Evolutionary conservation across 2,113 vertebrate species (phyloP), one percentile per base, ranked within the genome.

Genomic region (Parus major): DNA sequence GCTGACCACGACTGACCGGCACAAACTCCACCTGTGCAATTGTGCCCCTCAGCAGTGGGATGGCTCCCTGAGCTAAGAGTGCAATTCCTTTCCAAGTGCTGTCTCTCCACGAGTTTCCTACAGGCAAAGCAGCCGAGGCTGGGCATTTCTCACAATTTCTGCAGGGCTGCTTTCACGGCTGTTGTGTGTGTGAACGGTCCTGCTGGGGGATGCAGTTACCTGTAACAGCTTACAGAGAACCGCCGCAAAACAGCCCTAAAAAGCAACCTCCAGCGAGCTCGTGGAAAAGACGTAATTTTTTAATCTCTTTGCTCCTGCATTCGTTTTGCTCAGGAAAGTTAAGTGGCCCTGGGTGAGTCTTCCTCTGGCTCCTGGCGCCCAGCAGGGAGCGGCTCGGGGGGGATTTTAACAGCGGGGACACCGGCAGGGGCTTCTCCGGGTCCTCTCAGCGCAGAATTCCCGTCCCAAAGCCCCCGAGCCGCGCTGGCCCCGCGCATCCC

Each of bases 381-480:
- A 6, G 18, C 1, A 15, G 46, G n/a, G 50, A 88, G 33, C 2
- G 4, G 50, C 10, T 53, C 12, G 27, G 41, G 20, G 46, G 50
- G 7, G 25, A 31, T 31, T 61, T 44, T 14, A 24, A 8, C 68
- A 71, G 16, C 4, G 25, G 52, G n/a, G 18, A 42, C 73, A 68
- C 3, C 11, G 10, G 6, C 3, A 8, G 42, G 39, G 5, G 5
- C 7, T n/a, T 10, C 2, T 12, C 39, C 10, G 8, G 8, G 2
- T 50, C 1, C 24, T 59, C 18, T 31, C 42, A 6, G 56, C 4
- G 12, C 73, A 21, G 22, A 9, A 20, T 3, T n/a, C 28, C 39
- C 25, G 8, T 3, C 5, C 13, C 50, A 2, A 41, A 61, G 10
- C 11, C 9, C 6, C 19, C 36, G 47, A 57, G 31, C 52, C 12